These are phyloP conservation scores for Hippolais icterina DNA, from an alignment of 2,113 vertebrate species.

Conservation along the genomic window DNA sequence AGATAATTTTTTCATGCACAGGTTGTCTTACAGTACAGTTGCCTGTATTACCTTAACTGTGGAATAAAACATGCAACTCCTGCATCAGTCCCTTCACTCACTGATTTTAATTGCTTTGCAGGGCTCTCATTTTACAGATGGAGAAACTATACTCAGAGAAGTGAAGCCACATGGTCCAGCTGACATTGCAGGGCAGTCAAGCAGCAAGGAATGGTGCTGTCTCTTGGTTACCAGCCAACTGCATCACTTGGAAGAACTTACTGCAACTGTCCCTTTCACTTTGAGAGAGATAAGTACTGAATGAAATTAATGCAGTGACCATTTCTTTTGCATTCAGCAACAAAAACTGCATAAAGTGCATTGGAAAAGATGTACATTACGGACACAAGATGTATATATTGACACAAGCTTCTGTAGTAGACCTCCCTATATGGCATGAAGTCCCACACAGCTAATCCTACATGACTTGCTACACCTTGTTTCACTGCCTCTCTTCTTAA, in stretches of 20 bases:
- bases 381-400: not conserved
- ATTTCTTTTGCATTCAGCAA: not conserved
- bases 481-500: not conserved
- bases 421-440: not conserved
- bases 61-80: not conserved
- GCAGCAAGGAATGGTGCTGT: not conserved
- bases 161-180: not conserved
- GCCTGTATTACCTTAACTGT: not conserved
- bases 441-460: not conserved
- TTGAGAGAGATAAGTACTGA: not conserved
- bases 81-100: not conserved
- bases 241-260: not conserved
- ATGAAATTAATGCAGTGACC: not conserved
- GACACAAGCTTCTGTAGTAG: not conserved
- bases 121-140: slow-evolving; percentile 1
- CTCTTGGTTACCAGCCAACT: not conserved
- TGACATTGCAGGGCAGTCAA: not conserved
- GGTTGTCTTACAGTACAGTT: not conserved
- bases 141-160: not conserved
- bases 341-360: not conserved
- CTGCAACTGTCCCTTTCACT: not conserved
- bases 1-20: not conserved
- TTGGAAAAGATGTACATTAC: not conserved
- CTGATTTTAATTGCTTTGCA: slow-evolving; percentile 4
- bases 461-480: not conserved